Evolutionary conservation across 1,140 invertebrate genomes (phyloP), one percentile per base, ranked within the genome.

Genomic region (Eurosta solidaginis): DNA sequence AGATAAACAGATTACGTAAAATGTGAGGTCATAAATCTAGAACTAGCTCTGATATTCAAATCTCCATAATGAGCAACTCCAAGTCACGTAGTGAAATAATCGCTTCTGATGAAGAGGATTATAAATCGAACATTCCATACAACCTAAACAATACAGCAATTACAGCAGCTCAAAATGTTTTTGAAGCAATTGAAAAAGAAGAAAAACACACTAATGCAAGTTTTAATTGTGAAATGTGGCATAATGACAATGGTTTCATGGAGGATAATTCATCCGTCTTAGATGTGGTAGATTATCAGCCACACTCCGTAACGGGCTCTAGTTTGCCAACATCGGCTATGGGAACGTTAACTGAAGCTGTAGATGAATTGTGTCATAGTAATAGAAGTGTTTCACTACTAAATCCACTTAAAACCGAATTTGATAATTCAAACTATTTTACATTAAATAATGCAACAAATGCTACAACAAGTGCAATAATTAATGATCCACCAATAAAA

Each of bases 61-160:
- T 17, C 40, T 25, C 36, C 22, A 49, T n/a, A 42, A 54, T 77
- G 76, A 63, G 52, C 52, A 45, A 33, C n/a, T 54, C 76, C 17
- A 36, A 77, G 22, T 14, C 50, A n/a, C 42, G 36, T 40, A 77
- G 36, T 68, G 54, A 77, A 33, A 68, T n/a, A 6, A n/a, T 47
- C 76, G 79, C 73, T 80, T 80, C 78, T 25, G 82, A 84, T 27
- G 54, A 79, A 79, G 82, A 85, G 79, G 83, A 85, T 78, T 82
- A 83, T 79, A 84, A 85, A 82, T 81, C 80, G 81, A 83, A 84
- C 84, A 85, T 85, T 85, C 84, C 84, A 63, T 85, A 77, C 80
- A 84, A 27, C 33, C 27, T 40, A 20, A 33, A 68, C 3, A 33
- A 68, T 20, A 9, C 40, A 40, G 17, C 29, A 40, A 20, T n/a